Conservation (phyloP, 2,797 vertebrate genomes). For the Pangasius djambal region DNA sequence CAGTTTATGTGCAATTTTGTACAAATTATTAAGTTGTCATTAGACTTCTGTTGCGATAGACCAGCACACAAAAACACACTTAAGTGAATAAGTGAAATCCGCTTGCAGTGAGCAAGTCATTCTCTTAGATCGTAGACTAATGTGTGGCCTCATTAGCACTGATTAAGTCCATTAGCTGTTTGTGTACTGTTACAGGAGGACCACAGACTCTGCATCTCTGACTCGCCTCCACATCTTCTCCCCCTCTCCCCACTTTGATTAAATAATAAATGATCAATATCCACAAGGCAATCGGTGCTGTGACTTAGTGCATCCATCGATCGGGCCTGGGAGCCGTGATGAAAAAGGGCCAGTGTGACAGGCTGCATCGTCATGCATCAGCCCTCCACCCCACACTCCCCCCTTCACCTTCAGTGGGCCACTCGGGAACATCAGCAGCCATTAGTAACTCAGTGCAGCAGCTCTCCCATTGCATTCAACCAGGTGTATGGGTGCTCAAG, state of each 20-base stretch:
- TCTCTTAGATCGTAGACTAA: conserved; percentile 25
- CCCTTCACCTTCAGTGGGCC: conserved; percentile 15
- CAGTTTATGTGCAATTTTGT: background rate
- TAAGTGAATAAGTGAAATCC: background rate
- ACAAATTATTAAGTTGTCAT: conserved; percentile 27
- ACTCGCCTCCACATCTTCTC: conserved; percentile 1
- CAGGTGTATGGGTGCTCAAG: conserved; percentile 23
- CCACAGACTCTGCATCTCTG: conserved; percentile 52
- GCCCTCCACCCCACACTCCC: conserved; percentile 6
- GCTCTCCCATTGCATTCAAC: conserved; percentile 37
- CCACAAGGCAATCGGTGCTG: conserved; percentile 54
- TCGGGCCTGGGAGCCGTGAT: conserved; percentile 51
- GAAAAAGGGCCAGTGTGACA: conserved; percentile 56
- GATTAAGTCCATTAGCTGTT: conserved; percentile 46
- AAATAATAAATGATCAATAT: conserved; percentile 65
- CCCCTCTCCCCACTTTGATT: conserved; percentile 48
- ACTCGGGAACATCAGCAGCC: conserved; percentile 49
- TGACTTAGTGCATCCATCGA: conserved; percentile 62
- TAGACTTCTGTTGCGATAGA: background rate
- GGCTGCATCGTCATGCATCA: conserved; percentile 58
- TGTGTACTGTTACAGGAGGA: conserved; percentile 50
- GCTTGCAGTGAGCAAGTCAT: conserved; percentile 4
- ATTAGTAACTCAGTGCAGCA: conserved; percentile 46
- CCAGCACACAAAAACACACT: background rate
- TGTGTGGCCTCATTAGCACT: conserved; percentile 39